Evolutionary conservation across 2,113 vertebrate genomes (phyloP).

Genomic region (Melanerpes formicivorus): DNA sequence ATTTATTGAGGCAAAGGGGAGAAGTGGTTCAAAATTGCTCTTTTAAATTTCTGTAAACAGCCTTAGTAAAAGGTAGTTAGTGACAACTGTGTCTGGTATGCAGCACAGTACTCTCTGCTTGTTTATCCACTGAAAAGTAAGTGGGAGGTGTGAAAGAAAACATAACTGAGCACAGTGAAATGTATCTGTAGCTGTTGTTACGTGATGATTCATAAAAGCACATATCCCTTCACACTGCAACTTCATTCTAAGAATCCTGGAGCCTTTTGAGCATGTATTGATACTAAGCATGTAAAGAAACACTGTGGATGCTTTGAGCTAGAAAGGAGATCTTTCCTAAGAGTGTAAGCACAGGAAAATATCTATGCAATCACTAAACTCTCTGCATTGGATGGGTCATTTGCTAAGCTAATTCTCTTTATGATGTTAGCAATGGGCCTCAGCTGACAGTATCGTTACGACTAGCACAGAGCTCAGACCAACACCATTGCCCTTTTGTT

Average conservation of each 20-base stretch:
- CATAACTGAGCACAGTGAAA: neutral
- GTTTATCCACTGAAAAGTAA: neutral
- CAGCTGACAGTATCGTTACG: neutral
- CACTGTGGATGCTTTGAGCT: neutral
- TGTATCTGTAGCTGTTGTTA: neutral
- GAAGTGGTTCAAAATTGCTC: neutral
- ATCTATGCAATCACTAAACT: neutral
- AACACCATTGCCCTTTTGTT: neutral
- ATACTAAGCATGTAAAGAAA: neutral
- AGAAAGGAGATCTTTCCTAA: neutral
- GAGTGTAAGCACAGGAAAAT: neutral
- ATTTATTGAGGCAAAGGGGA: neutral
- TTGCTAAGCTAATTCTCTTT: neutral
- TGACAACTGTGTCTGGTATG: neutral
- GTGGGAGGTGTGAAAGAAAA: constrained; percentile 14
- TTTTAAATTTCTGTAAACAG: neutral
- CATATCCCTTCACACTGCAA: neutral
- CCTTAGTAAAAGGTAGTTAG: neutral
- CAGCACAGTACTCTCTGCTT: neutral
- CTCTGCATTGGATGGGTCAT: neutral
- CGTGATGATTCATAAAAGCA: neutral
- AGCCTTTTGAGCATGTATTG: neutral
- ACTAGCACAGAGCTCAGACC: neutral
- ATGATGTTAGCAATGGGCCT: neutral
- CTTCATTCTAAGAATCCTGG: neutral